phyloP scores from a whole-genome alignment of 2,797 vertebrate species.

The Carcharodon carcharias region DNA sequence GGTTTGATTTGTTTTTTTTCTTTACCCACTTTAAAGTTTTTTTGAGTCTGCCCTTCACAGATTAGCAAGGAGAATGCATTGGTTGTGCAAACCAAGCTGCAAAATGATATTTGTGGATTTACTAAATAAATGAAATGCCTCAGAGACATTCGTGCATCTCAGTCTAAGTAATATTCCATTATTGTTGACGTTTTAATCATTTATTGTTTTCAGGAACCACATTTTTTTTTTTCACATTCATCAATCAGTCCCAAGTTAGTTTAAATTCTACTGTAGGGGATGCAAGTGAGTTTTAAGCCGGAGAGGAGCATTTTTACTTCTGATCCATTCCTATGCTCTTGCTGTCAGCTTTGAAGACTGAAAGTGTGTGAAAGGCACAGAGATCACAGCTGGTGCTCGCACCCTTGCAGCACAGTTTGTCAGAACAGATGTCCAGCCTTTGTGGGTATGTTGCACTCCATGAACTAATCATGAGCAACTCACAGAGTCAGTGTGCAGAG shows the following conservation, averaged over 20 bases:
- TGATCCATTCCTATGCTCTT: background rate
- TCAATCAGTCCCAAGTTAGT: background rate
- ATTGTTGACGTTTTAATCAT: background rate
- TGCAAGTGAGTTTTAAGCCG: background rate
- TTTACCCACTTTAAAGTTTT: background rate
- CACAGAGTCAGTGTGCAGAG: background rate
- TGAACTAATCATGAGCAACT: background rate
- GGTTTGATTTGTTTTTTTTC: background rate
- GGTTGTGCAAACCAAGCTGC: background rate
- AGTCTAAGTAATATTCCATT: background rate
- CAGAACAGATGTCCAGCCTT: background rate
- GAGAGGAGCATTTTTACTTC: background rate
- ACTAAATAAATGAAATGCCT: background rate
- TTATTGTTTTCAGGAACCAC: background rate
- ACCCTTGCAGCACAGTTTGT: background rate
- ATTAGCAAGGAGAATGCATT: background rate
- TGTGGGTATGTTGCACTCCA: background rate
- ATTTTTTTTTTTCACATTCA: background rate
- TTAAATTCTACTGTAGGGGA: background rate
- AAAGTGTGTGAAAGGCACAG: background rate
- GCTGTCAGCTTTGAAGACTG: background rate
- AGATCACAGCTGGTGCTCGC: background rate
- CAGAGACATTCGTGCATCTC: background rate
- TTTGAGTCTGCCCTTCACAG: background rate
- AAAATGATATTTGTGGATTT: background rate